These are phyloP conservation scores for Cottoperca gobio DNA, from an alignment of 2,797 vertebrate species.

Conservation along the genomic window DNA sequence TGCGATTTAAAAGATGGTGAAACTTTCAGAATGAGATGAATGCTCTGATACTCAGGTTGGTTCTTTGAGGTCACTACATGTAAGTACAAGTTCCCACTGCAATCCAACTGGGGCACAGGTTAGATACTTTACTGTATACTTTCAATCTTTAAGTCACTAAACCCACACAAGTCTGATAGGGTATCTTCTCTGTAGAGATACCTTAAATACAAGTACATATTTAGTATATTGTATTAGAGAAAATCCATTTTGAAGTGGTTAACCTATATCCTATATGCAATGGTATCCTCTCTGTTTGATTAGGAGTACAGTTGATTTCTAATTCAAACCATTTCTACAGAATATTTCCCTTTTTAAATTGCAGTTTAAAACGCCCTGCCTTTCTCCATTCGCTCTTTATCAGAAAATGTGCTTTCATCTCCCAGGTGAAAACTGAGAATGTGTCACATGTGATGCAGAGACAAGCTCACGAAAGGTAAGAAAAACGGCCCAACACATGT, in stretches of 20 bases:
- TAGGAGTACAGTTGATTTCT: neutral
- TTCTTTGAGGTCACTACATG: neutral
- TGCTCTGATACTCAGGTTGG: neutral
- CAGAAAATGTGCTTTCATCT: constrained; percentile 9
- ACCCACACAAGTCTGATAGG: neutral
- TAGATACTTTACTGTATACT: neutral
- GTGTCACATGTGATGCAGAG: constrained; percentile 25
- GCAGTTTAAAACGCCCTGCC: no score
- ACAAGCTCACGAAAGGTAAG: constrained; percentile 47
- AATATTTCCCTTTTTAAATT: neutral
- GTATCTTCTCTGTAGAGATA: neutral
- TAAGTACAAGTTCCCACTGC: neutral
- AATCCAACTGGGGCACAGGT: neutral
- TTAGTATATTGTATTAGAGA: neutral
- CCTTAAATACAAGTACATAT: neutral
- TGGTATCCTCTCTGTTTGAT: neutral
- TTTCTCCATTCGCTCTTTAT: neutral
- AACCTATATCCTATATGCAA: neutral
- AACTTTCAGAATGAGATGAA: no score
- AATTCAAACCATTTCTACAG: neutral
- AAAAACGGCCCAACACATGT: constrained; percentile 22
- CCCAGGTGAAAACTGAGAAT: constrained; percentile 49
- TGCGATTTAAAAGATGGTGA: neutral
- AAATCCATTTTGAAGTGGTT: neutral
- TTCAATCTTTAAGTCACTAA: neutral